Percentiles rank a stretch among this genome's conserved stretches.
Conservation (phyloP, 1,140 invertebrate genomes). For the Leptoteleia sp. region DNA sequence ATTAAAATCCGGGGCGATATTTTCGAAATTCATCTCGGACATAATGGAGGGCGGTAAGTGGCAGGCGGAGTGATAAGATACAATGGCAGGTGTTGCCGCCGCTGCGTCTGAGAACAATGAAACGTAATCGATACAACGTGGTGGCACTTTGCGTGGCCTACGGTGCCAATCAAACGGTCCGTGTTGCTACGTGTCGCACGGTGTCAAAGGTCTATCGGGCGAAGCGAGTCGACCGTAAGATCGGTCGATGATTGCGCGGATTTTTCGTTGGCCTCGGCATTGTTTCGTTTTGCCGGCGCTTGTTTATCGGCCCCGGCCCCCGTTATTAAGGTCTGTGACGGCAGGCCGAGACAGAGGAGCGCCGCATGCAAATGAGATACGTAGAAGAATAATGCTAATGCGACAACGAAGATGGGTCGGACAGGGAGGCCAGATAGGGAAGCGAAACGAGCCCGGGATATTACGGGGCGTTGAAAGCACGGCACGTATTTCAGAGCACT, state of each 20-base stretch:
- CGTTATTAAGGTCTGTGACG: constrained; percentile 1
- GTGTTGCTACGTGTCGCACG: constrained; percentile 57
- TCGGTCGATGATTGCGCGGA: neutral
- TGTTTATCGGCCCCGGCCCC: neutral
- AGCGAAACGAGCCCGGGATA: constrained; percentile 23
- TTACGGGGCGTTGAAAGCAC: constrained; percentile 28
- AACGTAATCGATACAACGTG: constrained; percentile 75
- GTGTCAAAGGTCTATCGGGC: constrained; percentile 18
- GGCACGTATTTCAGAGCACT: constrained; percentile 31
- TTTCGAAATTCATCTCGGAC: constrained; percentile 34
- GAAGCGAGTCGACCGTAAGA: neutral
- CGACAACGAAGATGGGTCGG: constrained; percentile 33
- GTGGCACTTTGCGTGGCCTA: constrained; percentile 62
- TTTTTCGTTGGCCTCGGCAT: neutral
- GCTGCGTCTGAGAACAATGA: constrained; percentile 74
- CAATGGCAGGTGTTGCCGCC: constrained; percentile 60
- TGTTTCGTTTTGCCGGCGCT: neutral
- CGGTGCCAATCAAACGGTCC: constrained; percentile 75
- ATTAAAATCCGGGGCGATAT: constrained; percentile 41
- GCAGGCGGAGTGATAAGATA: constrained; percentile 57
- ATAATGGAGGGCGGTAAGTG: constrained; percentile 53
- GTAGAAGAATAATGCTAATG: constrained; percentile 30
- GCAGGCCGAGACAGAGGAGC: neutral
- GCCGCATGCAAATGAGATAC: constrained; percentile 36
- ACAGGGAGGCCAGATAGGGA: constrained; percentile 14